Percentiles rank a stretch among this genome's conserved stretches.
phyloP scores from a whole-genome alignment of 2,113 vertebrate genomes.

The Marcusenius ussheri region DNA sequence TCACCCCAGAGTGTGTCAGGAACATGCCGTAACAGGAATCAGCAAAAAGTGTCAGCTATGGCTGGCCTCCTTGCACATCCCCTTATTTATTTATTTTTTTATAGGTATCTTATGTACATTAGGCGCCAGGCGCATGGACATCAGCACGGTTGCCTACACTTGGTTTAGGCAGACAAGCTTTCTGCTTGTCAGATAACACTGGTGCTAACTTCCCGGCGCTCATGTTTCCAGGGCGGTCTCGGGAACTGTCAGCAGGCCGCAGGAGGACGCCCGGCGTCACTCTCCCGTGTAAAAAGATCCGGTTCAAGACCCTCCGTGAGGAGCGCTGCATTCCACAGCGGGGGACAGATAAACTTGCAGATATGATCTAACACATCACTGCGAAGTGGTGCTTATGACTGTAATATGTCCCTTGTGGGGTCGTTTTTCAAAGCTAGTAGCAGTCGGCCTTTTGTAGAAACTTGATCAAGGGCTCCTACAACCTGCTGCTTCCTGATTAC shows the following conservation, averaged over 20 bases:
- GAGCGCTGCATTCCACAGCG: background rate
- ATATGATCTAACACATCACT: background rate
- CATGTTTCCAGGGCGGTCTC: background rate
- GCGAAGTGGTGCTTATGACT: background rate
- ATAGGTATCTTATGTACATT: background rate
- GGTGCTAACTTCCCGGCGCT: background rate
- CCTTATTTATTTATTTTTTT: background rate
- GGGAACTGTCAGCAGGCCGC: background rate
- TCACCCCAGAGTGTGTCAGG: background rate
- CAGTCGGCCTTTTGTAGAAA: background rate
- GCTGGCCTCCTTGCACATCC: background rate
- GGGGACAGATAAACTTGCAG: background rate
- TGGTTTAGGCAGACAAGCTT: background rate
- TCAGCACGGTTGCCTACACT: background rate
- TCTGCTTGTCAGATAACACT: too few species aligned
- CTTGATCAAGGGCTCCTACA: background rate
- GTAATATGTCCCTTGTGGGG: background rate
- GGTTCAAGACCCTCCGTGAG: background rate
- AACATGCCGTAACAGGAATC: background rate
- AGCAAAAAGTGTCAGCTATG: background rate
- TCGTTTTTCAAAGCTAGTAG: background rate
- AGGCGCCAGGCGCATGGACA: background rate
- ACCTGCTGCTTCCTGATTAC: background rate
- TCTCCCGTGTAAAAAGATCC: background rate
- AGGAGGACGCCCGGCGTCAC: background rate